Conservation (phyloP, 2,797 vertebrate species). For the Eutrigla gurnardus region DNA sequence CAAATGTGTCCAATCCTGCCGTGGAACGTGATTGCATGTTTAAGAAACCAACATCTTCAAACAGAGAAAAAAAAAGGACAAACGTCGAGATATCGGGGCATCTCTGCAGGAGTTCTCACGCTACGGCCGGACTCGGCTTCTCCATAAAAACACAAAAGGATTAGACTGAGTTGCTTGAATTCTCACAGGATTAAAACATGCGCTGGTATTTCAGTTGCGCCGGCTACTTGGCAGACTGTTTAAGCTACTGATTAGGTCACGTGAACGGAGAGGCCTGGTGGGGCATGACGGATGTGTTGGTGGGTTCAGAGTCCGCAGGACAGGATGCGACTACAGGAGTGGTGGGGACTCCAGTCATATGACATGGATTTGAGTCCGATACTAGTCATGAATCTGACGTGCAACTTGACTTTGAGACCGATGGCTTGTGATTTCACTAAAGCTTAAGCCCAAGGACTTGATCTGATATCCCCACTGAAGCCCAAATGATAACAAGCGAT, state of each 20-base stretch:
- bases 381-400: not conserved
- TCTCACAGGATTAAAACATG: slow-evolving; percentile 68
- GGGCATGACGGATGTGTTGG: slow-evolving; percentile 35
- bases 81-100: slow-evolving; percentile 49
- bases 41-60: not conserved
- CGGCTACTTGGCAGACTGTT: slow-evolving; percentile 48
- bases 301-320: slow-evolving; percentile 8
- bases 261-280: slow-evolving; percentile 46
- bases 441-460: not conserved
- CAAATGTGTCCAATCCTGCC: slow-evolving; percentile 63
- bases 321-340: not conserved
- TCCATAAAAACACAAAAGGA: slow-evolving; percentile 63
- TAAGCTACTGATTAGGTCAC: slow-evolving; percentile 59
- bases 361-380: not conserved
- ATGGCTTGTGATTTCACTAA: not conserved
- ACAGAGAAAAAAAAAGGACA: slow-evolving; percentile 13
- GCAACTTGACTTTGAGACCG: not conserved
- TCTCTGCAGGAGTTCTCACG: slow-evolving; percentile 68
- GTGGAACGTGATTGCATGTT: slow-evolving; percentile 49
- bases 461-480: not conserved
- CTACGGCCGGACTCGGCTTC: slow-evolving; percentile 41
- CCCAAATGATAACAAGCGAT: not conserved
- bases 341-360: not conserved
- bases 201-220: slow-evolving; percentile 63
- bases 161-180: slow-evolving; percentile 62